Base-by-base conservation (phyloP, 1,140 invertebrate species). In the Bombus difficillimus region DNA sequence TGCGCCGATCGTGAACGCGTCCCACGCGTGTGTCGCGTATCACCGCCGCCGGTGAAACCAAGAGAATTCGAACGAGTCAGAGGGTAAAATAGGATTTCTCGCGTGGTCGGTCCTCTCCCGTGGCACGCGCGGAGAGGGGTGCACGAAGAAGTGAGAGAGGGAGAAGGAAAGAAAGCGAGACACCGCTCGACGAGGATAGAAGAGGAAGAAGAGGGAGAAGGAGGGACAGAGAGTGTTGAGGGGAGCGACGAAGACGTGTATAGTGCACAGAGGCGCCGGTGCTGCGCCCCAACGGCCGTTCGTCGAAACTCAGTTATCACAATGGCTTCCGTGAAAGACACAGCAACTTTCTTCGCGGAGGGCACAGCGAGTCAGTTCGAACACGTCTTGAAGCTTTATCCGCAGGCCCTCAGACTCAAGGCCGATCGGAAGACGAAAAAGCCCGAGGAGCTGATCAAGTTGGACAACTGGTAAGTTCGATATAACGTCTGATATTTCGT, bases 401-500 rank as follows among this genome's bases (percentile, higher is more conserved):
- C 98, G 86, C 97, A 98, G 96, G 98, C 98, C 86, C 96, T 99
- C 72, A 96, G 97, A 94, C 95, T 98, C 89, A 98, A 98, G 95
- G 98, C 98, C 77, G 97, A 98, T 95, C 96, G 96, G 93, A 98
- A 98, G 94, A 97, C 96, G 92, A 98, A 98, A 96, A 98, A 98
- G 95, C 98, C 98, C 73, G 98, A 98, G 95, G 98, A 99, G 96
- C 96, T 98, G 89, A 97, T 98, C 95, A 98, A 98, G 95, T 96
- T 98, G 95, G 98, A 99, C 95, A 97, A 98, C 94, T 99, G 98
- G 98, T 98, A 96, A 98, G 97, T 97, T 39, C 12, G 22, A 12
- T 15, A 53, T 39, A 59, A n/a, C 43, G 18, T 32, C 25, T n/a
- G 53, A 15, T 78, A 53, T 71, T 62, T 43, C 32, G 57, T 64